A percentile compares a stretch with the other conserved stretches of the same genome.
Evolutionary conservation across 2,888 invertebrate genomes (phyloP).

Genomic region (Acheta domesticus): DNA sequence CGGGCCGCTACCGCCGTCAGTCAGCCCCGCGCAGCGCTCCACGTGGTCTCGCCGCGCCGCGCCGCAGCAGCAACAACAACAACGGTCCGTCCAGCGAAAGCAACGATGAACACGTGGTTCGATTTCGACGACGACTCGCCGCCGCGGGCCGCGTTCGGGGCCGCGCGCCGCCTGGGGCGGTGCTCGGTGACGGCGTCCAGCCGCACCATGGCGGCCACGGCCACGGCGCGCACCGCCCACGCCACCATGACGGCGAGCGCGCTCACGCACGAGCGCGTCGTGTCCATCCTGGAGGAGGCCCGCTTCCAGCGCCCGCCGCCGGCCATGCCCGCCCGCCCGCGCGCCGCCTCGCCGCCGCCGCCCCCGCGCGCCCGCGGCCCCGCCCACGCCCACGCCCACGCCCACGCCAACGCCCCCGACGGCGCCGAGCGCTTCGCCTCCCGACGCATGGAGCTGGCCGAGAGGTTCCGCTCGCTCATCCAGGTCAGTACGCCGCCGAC

Average conservation of each 20-base stretch:
- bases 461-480: conserved; percentile 25
- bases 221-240: neutral
- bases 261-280: conserved; percentile 20
- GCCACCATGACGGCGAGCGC: neutral
- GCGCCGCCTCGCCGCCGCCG: neutral
- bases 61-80: too few species aligned
- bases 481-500: conserved; percentile 4
- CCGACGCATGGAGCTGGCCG: conserved; percentile 18
- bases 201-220: neutral
- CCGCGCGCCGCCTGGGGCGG: neutral
- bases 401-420: too few species aligned
- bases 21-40: too few species aligned
- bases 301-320: neutral
- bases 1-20: too few species aligned
- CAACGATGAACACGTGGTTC: neutral
- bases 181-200: conserved; percentile 9
- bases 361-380: neutral
- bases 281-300: conserved; percentile 26
- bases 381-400: conserved; percentile 20
- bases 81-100: too few species aligned
- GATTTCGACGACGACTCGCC: neutral
- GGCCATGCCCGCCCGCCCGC: conserved; percentile 8
- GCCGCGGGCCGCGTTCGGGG: neutral
- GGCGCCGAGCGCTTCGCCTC: conserved; percentile 4
- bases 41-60: too few species aligned